Conservation (phyloP, 1,140 invertebrate species). For the Chrysopa pallens region DNA sequence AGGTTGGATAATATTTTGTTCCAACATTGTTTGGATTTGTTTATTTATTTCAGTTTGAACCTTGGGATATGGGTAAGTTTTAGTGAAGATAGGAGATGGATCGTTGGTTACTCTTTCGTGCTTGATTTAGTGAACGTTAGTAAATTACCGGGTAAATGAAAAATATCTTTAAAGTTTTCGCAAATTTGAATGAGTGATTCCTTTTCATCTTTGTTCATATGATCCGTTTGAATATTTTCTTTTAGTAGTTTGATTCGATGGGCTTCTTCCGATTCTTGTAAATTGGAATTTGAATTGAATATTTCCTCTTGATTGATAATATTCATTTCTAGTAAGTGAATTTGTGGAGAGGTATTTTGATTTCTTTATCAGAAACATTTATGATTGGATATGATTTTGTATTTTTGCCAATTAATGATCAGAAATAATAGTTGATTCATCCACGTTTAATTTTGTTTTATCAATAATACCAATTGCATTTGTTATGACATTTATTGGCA, state of each 20-base stretch:
- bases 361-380: no score
- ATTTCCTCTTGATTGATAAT: not conserved
- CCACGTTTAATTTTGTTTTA: not conserved
- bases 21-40: constrained; percentile 8
- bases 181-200: constrained; percentile 5
- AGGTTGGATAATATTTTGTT: constrained; percentile 7
- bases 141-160: constrained; percentile 9
- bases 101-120: constrained; percentile 9
- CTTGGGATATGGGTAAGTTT: constrained; percentile 15
- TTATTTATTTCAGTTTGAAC: constrained; percentile 12
- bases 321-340: not conserved
- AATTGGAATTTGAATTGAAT: not conserved
- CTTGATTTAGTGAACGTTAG: constrained; percentile 5
- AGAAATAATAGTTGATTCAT: not conserved
- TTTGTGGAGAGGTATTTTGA: not conserved
- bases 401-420: no score
- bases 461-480: not conserved
- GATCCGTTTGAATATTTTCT: not conserved
- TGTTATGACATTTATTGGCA: not conserved
- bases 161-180: constrained; percentile 6
- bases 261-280: not conserved
- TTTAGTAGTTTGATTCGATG: not conserved
- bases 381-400: no score
- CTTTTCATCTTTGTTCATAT: constrained; percentile 2
- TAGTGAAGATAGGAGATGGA: constrained; percentile 10